Evolutionary conservation across 2,113 vertebrate genomes (phyloP).

Genomic region (Caretta caretta): DNA sequence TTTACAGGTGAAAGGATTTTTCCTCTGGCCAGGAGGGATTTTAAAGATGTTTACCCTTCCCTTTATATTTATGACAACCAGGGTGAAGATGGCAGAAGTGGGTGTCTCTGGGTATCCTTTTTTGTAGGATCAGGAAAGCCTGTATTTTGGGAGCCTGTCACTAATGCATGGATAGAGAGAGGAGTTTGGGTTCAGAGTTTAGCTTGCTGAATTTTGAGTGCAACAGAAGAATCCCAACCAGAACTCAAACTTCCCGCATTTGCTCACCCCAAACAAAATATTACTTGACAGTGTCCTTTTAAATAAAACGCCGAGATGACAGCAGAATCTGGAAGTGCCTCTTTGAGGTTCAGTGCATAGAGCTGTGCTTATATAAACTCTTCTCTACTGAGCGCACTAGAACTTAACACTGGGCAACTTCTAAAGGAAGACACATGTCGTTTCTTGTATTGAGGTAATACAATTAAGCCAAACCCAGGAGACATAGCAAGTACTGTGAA

Average conservation of each 20-base stretch:
- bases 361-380: background rate
- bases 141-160: background rate
- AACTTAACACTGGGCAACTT: background rate
- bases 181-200: accelerated
- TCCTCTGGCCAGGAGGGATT: too few species aligned
- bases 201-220: background rate
- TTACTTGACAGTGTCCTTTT: background rate
- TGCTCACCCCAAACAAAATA: background rate
- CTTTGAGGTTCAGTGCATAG: background rate
- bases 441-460: background rate
- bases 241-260: background rate
- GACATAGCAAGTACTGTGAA: background rate
- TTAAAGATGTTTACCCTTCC: too few species aligned
- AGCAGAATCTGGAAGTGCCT: background rate
- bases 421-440: background rate
- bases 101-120: background rate
- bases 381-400: background rate
- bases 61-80: background rate
- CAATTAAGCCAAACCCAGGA: background rate
- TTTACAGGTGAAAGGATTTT: too few species aligned
- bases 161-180: accelerated
- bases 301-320: background rate
- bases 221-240: background rate
- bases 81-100: background rate
- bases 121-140: accelerated